Evolutionary conservation across 1,140 invertebrate genomes (phyloP).

Genomic region (Brachionus calyciflorus): DNA sequence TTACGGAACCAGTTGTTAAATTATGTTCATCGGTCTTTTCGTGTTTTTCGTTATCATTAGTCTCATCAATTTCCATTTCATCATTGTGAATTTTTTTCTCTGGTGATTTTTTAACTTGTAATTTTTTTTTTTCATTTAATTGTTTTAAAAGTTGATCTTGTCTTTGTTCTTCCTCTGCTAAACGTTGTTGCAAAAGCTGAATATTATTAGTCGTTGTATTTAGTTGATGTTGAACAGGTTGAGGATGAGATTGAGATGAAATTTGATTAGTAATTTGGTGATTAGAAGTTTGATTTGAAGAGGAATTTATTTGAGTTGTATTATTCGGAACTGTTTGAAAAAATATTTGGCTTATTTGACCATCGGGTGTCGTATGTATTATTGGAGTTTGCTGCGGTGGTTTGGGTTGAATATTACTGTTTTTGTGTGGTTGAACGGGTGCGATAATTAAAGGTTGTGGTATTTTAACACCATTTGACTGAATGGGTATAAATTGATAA

Average conservation of each 20-base stretch:
- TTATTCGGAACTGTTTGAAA: neutral
- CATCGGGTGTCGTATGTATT: neutral
- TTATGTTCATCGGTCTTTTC: too few species aligned
- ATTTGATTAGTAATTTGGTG: neutral
- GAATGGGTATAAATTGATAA: conserved; percentile 40
- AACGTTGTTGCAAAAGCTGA: conserved; percentile 15
- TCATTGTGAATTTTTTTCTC: neutral
- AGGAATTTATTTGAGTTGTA: neutral
- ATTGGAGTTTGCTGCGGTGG: neutral
- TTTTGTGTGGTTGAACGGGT: neutral
- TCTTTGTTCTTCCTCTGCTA: conserved; percentile 18
- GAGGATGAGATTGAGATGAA: neutral
- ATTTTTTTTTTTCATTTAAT: neutral
- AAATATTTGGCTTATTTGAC: neutral
- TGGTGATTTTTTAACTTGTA: neutral
- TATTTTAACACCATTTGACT: conserved; percentile 4
- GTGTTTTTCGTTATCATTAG: neutral
- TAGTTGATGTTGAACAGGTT: conserved; percentile 3
- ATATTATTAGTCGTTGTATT: neutral
- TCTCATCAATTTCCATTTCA: conserved; percentile 20
- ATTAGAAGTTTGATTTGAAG: neutral
- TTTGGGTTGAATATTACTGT: conserved; percentile 10
- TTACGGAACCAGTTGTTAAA: too few species aligned
- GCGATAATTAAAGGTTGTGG: conserved; percentile 2
- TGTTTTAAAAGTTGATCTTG: conserved; percentile 29